Evolutionary conservation across 1,140 invertebrate genomes (phyloP).

Genomic region (Aphis gossypii): DNA sequence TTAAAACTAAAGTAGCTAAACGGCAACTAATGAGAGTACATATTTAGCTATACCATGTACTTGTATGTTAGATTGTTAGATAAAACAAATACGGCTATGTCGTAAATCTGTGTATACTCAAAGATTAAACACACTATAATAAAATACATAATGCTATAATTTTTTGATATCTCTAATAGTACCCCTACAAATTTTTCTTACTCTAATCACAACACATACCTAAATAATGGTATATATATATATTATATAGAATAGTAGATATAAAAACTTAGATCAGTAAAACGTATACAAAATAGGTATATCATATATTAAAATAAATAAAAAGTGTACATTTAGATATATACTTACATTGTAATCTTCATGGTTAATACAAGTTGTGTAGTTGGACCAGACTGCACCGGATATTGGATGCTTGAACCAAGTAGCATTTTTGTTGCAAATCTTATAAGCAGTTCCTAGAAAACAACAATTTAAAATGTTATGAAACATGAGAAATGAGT

Average conservation of each 20-base stretch:
- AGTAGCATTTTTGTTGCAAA: constrained; percentile 68
- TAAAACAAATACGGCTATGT: background rate
- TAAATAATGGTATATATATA: no score
- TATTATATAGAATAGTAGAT: no score
- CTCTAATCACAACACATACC: no score
- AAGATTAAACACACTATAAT: no score
- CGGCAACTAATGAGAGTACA: background rate
- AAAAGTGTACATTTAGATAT: background rate
- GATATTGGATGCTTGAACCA: constrained; percentile 71
- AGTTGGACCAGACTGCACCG: constrained; percentile 84
- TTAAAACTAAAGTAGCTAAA: background rate
- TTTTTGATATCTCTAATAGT: no score
- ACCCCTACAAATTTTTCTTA: no score
- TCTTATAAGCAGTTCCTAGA: constrained; percentile 69
- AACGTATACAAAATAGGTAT: background rate
- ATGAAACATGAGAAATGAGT: background rate
- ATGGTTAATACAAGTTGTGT: constrained; percentile 84
- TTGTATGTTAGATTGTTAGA: background rate
- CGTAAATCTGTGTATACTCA: background rate
- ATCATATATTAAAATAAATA: background rate
- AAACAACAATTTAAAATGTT: background rate
- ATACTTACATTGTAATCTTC: constrained; percentile 75
- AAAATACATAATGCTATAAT: no score
- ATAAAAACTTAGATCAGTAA: background rate
- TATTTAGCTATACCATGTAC: no score